A percentile compares a stretch with the other conserved stretches of the same genome.
Conservation (phyloP, 1,140 invertebrate genomes). For the Acromyrmex echinatior region DNA sequence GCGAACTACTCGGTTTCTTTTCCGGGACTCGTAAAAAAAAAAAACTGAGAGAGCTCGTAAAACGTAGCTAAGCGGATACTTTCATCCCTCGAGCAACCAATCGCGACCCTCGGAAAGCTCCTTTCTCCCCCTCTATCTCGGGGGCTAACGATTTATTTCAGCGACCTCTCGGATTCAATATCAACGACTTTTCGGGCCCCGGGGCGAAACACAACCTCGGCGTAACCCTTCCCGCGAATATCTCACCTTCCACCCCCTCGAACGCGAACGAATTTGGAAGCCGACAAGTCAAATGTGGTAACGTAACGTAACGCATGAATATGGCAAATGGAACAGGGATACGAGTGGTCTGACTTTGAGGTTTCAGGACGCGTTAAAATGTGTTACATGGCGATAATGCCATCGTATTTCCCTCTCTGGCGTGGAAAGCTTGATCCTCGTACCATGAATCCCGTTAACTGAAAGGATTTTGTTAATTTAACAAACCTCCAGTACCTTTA, state of each 20-base stretch:
- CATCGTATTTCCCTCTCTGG: background rate
- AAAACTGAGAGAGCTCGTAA: conserved; percentile 20
- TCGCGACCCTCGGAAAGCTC: conserved; percentile 22
- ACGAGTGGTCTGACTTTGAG: background rate
- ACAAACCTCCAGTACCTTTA: too few relatives aligned
- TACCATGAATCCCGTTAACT: background rate
- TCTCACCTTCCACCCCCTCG: conserved; percentile 55
- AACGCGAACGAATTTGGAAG: conserved; percentile 27
- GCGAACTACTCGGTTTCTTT: conserved; percentile 23
- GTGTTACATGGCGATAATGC: conserved; percentile 15
- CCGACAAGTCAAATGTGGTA: conserved; percentile 26
- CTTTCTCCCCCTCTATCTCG: conserved; percentile 30
- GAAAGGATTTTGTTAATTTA: too few relatives aligned
- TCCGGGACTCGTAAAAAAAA: conserved; percentile 37
- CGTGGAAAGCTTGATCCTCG: conserved; percentile 35
- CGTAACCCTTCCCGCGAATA: conserved; percentile 61
- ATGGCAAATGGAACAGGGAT: conserved; percentile 7
- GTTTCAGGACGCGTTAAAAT: background rate
- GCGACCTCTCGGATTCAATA: conserved; percentile 74
- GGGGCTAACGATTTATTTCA: conserved; percentile 76
- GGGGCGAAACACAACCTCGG: conserved; percentile 2
- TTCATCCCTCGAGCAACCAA: conserved; percentile 47
- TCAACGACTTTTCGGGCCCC: conserved; percentile 76
- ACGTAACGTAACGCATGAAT: background rate
- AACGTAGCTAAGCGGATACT: conserved; percentile 55